Evolutionary conservation across 2,113 vertebrate species (phyloP).

Genomic region (Ammospiza caudacuta): DNA sequence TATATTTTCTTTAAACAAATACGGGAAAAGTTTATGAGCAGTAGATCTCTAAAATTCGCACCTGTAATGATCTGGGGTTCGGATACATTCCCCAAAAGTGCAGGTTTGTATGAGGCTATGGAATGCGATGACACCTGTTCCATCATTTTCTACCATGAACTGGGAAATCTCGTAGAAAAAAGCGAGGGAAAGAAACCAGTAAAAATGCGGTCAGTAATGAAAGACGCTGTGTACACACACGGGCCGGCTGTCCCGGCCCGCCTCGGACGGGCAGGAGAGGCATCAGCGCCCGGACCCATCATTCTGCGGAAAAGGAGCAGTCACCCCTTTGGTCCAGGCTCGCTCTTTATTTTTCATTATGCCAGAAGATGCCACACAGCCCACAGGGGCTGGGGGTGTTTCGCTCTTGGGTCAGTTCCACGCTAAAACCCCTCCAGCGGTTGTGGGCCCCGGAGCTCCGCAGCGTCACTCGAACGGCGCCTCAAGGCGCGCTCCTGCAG

Average conservation of each 20-base stretch:
- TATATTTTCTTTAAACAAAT: neutral
- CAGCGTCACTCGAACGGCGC: too few relatives aligned
- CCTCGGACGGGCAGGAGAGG: too few relatives aligned
- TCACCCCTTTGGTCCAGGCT: accelerated
- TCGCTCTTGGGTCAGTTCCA: neutral
- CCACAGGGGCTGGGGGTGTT: accelerated
- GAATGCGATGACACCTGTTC: neutral
- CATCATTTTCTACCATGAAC: neutral
- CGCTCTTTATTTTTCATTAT: neutral
- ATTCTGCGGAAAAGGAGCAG: neutral
- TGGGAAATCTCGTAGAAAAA: neutral
- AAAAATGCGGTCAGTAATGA: neutral
- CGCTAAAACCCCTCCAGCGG: neutral
- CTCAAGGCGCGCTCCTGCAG: neutral
- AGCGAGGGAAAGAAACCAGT: neutral
- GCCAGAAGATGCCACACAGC: neutral
- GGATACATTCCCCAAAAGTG: accelerated
- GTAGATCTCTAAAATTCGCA: neutral
- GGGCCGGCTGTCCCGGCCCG: accelerated
- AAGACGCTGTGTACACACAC: accelerated
- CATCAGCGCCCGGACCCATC: accelerated
- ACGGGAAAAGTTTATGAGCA: neutral
- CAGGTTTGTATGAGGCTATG: neutral
- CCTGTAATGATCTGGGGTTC: neutral
- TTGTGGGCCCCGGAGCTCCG: accelerated